A percentile compares a stretch with the other conserved stretches of the same genome.
Evolutionary conservation across 1,140 invertebrate genomes (phyloP).

Genomic region (Batillaria attramentaria): DNA sequence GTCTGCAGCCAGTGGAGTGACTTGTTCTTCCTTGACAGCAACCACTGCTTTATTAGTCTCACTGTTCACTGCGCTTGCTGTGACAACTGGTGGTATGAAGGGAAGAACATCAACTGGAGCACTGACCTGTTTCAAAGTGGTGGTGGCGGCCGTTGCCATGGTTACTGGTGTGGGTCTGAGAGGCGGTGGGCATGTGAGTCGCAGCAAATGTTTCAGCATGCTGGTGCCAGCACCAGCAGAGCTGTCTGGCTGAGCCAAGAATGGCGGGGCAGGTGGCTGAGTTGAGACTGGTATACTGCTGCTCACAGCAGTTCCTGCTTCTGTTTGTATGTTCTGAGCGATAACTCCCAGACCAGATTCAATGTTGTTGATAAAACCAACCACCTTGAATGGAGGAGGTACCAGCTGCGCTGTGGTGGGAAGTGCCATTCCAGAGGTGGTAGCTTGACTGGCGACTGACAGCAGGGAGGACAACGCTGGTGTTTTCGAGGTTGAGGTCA

Average conservation of each 20-base stretch:
- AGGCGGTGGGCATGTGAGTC: slow-evolving; percentile 17
- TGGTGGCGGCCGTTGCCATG: neutral
- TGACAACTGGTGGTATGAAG: neutral
- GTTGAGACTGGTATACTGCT: too few relatives aligned
- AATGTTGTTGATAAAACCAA: too few relatives aligned
- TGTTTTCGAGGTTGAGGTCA: neutral
- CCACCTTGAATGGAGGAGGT: too few relatives aligned
- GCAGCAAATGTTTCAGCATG: slow-evolving; percentile 29
- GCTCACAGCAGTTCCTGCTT: too few relatives aligned
- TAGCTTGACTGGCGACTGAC: neutral
- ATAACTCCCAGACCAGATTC: too few relatives aligned
- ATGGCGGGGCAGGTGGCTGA: too few relatives aligned
- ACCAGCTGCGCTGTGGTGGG: too few relatives aligned
- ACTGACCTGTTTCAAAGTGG: neutral
- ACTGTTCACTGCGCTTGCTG: neutral
- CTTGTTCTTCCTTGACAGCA: neutral
- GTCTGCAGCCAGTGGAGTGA: neutral
- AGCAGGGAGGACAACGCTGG: neutral
- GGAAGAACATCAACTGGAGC: neutral
- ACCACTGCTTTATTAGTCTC: neutral
- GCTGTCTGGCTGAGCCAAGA: slow-evolving; percentile 1
- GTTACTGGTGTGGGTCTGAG: neutral
- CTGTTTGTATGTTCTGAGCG: too few relatives aligned
- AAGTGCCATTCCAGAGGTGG: neutral
- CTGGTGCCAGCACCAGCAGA: slow-evolving; percentile 15